phyloP scores from a whole-genome alignment of 2,888 invertebrate genomes.

The Xestia xanthographa region DNA sequence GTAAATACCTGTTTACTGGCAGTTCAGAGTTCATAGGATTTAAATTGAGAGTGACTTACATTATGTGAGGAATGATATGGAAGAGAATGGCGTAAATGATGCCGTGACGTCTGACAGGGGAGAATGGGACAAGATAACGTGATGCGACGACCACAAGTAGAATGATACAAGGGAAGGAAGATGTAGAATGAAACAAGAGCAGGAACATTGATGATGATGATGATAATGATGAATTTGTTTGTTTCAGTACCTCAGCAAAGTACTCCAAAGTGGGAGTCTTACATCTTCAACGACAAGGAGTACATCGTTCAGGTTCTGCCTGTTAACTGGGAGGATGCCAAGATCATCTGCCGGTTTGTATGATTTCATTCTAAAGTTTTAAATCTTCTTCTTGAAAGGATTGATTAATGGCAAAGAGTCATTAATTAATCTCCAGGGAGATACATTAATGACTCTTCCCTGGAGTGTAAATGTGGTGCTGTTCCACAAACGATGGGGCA shows the following conservation, averaged over 20 bases:
- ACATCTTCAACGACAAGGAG: slow-evolving; percentile 82
- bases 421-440: too few species aligned
- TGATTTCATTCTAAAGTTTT: not conserved
- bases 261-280: slow-evolving; percentile 82
- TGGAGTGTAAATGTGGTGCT: too few species aligned
- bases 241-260: slow-evolving; percentile 80
- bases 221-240: slow-evolving; percentile 3
- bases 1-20: too few species aligned
- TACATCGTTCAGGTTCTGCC: slow-evolving; percentile 86
- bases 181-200: too few species aligned
- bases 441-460: too few species aligned
- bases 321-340: slow-evolving; percentile 88
- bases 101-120: not conserved
- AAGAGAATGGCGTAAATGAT: not conserved
- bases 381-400: not conserved
- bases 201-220: not conserved
- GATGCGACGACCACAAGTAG: not conserved
- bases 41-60: too few species aligned
- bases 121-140: not conserved
- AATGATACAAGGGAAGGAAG: not conserved
- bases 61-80: not conserved
- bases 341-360: slow-evolving; percentile 70
- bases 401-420: too few species aligned
- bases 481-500: too few species aligned
- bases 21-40: too few species aligned